phyloP scores from a whole-genome alignment of 1,140 invertebrate species.

The Neodiprion virginianus region DNA sequence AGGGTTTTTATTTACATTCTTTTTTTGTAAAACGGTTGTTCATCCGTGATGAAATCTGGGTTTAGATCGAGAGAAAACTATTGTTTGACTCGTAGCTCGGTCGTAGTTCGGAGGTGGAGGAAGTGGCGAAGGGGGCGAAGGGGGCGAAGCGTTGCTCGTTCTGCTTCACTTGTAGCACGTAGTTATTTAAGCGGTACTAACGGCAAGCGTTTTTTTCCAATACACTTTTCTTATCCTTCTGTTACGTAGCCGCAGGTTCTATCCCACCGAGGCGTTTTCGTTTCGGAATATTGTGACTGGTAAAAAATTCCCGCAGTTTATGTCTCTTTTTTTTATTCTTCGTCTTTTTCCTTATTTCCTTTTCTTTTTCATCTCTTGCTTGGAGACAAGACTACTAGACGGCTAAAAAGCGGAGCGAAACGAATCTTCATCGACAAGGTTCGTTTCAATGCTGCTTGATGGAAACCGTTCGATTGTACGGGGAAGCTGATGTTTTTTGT shows the following conservation, averaged over 20 bases:
- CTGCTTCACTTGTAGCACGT: slow-evolving; percentile 6
- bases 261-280: no score
- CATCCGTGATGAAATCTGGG: not conserved
- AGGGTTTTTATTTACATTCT: no score
- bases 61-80: not conserved
- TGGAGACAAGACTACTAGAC: no score
- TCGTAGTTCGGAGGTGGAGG: no score
- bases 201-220: not conserved
- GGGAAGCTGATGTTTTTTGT: no score
- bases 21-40: not conserved
- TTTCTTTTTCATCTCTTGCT: no score
- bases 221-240: not conserved
- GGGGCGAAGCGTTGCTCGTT: not conserved
- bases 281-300: no score
- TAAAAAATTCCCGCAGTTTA: no score
- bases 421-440: not conserved
- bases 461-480: no score
- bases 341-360: no score
- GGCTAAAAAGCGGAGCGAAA: not conserved
- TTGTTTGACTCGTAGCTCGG: not conserved
- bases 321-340: not conserved
- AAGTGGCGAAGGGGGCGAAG: no score
- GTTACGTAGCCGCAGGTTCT: not conserved
- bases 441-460: not conserved
- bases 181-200: not conserved